A percentile compares a stretch with the other conserved stretches of the same genome.
These are phyloP conservation scores for Cochlearius cochlearius DNA, from an alignment of 2,113 vertebrate species.

Conservation along the genomic window DNA sequence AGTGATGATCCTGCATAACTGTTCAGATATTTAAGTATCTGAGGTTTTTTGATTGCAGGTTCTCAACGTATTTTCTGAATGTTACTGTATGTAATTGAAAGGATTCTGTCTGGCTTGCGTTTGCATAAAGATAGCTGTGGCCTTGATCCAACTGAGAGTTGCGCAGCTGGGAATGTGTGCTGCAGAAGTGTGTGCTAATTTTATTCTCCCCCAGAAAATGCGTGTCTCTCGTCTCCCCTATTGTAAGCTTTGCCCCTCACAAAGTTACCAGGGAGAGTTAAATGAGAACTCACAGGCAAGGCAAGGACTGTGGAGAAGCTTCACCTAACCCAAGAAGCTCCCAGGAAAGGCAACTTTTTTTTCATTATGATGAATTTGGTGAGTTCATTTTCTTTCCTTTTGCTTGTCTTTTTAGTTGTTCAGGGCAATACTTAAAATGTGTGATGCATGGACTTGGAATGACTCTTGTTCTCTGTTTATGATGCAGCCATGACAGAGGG, in stretches of 20 bases:
- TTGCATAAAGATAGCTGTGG: neutral
- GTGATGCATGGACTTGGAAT: neutral
- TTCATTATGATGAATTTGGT: neutral
- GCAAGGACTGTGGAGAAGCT: neutral
- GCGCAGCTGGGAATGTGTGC: neutral
- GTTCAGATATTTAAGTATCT: neutral
- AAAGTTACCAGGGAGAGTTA: neutral
- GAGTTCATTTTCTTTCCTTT: neutral
- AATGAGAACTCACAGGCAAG: neutral
- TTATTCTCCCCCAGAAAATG: neutral
- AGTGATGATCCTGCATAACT: neutral
- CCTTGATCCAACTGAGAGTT: neutral
- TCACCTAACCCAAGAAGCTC: neutral
- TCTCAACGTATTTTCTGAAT: neutral
- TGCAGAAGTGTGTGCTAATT: neutral
- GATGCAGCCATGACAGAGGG: neutral
- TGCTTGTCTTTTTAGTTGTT: neutral
- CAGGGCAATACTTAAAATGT: neutral
- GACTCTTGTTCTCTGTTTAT: neutral
- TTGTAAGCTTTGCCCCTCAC: neutral
- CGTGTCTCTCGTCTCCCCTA: neutral
- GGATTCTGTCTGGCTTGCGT: neutral
- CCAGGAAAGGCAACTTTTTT: neutral
- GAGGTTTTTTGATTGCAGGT: neutral
- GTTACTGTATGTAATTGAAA: neutral